Percentiles rank a stretch among this genome's conserved stretches.
These are phyloP conservation scores for Drosophila busckii DNA, from an alignment of 1,140 invertebrate species.

Conservation along the genomic window DNA sequence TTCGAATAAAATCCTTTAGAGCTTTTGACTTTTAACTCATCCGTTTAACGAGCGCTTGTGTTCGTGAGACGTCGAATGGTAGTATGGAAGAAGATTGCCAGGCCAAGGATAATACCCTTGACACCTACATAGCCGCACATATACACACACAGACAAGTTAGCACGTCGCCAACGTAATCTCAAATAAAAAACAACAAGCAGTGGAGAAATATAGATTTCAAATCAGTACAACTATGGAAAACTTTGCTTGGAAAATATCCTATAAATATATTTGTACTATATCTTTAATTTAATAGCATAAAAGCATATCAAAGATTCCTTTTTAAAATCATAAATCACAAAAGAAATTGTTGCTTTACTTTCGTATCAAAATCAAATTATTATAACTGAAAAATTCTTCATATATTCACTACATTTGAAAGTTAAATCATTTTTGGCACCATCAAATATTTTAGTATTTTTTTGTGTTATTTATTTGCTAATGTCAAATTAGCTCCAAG, in stretches of 20 bases:
- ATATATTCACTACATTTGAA: no score
- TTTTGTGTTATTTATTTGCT: no score
- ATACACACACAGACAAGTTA: constrained; percentile 21
- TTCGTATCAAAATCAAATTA: no score
- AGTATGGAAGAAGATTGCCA: constrained; percentile 39
- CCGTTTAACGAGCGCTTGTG: constrained; percentile 74
- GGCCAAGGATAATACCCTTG: constrained; percentile 64
- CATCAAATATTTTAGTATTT: no score
- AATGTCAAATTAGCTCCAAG: no score
- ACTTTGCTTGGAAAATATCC: no score
- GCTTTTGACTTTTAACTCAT: constrained; percentile 77
- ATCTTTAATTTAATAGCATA: no score
- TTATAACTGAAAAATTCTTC: no score
- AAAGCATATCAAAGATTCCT: no score
- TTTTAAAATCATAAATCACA: background rate
- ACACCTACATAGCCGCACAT: constrained; percentile 53
- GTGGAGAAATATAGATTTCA: constrained; percentile 14
- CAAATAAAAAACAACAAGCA: constrained; percentile 61
- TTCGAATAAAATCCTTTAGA: constrained; percentile 78
- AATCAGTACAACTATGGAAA: background rate
- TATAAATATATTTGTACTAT: no score
- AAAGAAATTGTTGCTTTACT: no score
- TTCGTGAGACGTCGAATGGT: constrained; percentile 63
- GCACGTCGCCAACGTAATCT: constrained; percentile 52
- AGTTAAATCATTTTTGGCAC: no score